A percentile compares a stretch with the other conserved stretches of the same genome.
Evolutionary conservation across 2,797 vertebrate genomes (phyloP).

Genomic region (Pipistrellus pygmaeus): DNA sequence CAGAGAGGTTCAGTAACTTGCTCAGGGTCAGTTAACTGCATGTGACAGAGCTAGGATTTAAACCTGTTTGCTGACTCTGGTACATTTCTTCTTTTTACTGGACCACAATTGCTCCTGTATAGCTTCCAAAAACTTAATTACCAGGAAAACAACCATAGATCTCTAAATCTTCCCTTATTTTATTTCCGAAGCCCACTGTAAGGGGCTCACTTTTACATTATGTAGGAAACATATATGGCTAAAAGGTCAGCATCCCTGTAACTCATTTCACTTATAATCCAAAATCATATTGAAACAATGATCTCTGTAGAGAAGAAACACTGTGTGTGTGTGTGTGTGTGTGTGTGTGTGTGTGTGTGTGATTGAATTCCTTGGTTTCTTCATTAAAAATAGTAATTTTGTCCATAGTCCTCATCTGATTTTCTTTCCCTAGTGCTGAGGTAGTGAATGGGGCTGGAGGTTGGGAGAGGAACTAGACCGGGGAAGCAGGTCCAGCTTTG

Average conservation of each 20-base stretch:
- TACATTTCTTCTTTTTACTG: background rate
- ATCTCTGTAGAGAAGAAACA: slow-evolving; percentile 35
- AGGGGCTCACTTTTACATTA: background rate
- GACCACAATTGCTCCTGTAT: background rate
- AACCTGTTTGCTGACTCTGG: background rate
- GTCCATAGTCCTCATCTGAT: background rate
- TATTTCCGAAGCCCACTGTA: background rate
- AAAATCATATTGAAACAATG: slow-evolving; percentile 24
- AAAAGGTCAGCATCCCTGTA: slow-evolving; percentile 12
- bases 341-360: background rate
- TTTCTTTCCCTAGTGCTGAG: background rate
- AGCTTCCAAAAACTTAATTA: background rate
- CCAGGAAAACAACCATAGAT: background rate
- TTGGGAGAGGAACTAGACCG: background rate
- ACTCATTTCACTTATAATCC: slow-evolving; percentile 40
- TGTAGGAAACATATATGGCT: background rate
- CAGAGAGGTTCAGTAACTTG: background rate
- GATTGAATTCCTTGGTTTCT: slow-evolving; percentile 54
- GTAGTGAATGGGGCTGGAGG: background rate
- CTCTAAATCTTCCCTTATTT: background rate
- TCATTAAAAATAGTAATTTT: slow-evolving; percentile 64
- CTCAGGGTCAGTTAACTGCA: background rate
- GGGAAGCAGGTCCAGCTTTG: background rate
- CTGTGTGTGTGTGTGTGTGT: background rate
- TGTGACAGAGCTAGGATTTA: background rate